phyloP scores from a whole-genome alignment of 2,113 vertebrate genomes.

The Neolamprologus tretocephalus region DNA sequence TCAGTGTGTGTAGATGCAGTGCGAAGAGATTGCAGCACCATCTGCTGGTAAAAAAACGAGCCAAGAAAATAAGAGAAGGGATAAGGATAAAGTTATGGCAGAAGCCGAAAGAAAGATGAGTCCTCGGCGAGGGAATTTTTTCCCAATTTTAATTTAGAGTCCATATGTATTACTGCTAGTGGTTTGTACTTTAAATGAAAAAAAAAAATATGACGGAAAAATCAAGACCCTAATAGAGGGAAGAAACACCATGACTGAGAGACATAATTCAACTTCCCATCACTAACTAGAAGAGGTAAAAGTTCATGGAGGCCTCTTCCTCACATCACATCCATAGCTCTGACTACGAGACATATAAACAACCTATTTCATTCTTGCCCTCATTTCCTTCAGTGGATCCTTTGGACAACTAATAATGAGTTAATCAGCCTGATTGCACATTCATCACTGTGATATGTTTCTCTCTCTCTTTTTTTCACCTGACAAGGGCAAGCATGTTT shows the following conservation, averaged over 20 bases:
- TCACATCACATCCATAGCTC: conserved; percentile 55
- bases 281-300: conserved; percentile 16
- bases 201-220: not conserved
- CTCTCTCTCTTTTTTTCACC: conserved; percentile 33
- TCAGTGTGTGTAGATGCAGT: not conserved
- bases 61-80: not conserved
- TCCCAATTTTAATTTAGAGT: accelerated
- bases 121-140: not conserved
- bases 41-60: conserved; percentile 61
- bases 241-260: not conserved
- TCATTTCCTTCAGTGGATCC: conserved; percentile 75
- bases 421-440: conserved; percentile 79
- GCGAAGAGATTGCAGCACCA: conserved; percentile 49
- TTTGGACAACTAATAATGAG: conserved; percentile 68
- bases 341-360: conserved; percentile 64
- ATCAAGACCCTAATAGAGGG: not conserved
- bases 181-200: not conserved
- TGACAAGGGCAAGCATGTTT: conserved; percentile 67
- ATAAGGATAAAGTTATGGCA: not conserved
- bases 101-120: not conserved
- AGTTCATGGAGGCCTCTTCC: conserved; percentile 48
- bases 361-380: conserved; percentile 60
- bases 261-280: not conserved
- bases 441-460: conserved; percentile 71
- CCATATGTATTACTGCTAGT: not conserved